phyloP scores from a whole-genome alignment of 1,140 invertebrate genomes.

The Eupeodes corollae region DNA sequence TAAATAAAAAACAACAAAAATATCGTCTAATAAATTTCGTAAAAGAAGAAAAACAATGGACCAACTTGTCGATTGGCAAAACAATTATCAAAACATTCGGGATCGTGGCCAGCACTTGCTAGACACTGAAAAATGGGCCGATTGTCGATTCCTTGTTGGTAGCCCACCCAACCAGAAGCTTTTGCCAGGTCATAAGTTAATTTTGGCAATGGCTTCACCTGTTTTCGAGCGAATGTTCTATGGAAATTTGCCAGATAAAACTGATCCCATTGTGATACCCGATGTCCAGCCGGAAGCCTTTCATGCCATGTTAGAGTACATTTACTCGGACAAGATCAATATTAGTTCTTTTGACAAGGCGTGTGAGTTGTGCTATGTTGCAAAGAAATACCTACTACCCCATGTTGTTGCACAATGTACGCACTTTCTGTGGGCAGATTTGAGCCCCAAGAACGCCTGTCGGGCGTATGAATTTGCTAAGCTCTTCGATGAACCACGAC shows the following conservation, averaged over 20 bases:
- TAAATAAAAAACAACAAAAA: no score
- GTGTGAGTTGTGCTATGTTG: slow-evolving; percentile 74
- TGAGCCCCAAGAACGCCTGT: slow-evolving; percentile 67
- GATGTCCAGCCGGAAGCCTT: slow-evolving; percentile 80
- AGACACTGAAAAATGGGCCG: slow-evolving; percentile 63
- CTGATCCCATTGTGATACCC: slow-evolving; percentile 60
- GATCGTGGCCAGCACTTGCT: slow-evolving; percentile 58
- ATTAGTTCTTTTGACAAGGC: slow-evolving; percentile 70
- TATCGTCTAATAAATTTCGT: not conserved
- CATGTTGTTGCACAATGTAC: slow-evolving; percentile 69
- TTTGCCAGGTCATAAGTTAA: slow-evolving; percentile 64
- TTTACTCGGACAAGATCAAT: slow-evolving; percentile 69
- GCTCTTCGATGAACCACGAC: slow-evolving; percentile 65
- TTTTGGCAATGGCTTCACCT: slow-evolving; percentile 73
- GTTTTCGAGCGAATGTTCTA: slow-evolving; percentile 75
- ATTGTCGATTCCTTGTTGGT: slow-evolving; percentile 73
- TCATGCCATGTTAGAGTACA: slow-evolving; percentile 63
- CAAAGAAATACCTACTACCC: slow-evolving; percentile 79
- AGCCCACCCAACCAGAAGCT: slow-evolving; percentile 59
- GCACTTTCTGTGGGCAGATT: slow-evolving; percentile 64
- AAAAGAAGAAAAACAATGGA: not conserved
- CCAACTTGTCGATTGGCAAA: slow-evolving; percentile 54
- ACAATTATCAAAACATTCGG: slow-evolving; percentile 51
- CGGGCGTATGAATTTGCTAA: slow-evolving; percentile 75
- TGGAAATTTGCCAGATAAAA: slow-evolving; percentile 54